A percentile compares a stretch with the other conserved stretches of the same genome.
Conservation (phyloP, 2,888 invertebrate genomes). For the Rapana venosa region DNA sequence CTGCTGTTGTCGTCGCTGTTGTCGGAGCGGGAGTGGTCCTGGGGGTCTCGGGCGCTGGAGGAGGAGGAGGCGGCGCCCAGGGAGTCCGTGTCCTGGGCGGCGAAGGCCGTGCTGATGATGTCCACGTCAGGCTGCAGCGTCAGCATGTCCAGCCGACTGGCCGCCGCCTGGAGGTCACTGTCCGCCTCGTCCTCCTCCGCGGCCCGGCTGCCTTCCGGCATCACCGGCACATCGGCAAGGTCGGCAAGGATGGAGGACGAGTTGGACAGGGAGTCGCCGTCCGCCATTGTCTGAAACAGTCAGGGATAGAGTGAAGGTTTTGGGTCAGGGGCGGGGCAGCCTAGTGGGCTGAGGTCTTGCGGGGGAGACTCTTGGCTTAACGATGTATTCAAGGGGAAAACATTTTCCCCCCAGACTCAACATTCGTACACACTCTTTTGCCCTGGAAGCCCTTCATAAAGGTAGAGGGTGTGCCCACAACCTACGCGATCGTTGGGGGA, state of each 20-base stretch:
- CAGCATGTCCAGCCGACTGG: constrained; percentile 37
- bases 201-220: background rate
- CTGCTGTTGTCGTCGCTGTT: constrained; percentile 16
- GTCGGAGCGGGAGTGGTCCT: constrained; percentile 26
- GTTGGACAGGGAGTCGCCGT: constrained; percentile 37
- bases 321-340: too few species aligned
- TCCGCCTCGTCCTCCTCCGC: constrained; percentile 39
- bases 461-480: too few species aligned
- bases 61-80: constrained; percentile 47
- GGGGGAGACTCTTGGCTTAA: too few species aligned
- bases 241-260: constrained; percentile 26
- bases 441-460: too few species aligned
- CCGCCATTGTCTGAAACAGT: constrained; percentile 28
- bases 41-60: constrained; percentile 33
- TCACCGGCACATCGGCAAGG: constrained; percentile 8
- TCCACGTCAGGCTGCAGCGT: constrained; percentile 47
- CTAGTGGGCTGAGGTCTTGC: too few species aligned
- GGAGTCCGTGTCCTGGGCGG: constrained; percentile 44
- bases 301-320: too few species aligned
- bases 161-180: constrained; percentile 40
- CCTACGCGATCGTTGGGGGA: too few species aligned
- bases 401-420: too few species aligned
- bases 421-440: too few species aligned
- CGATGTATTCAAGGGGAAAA: too few species aligned
- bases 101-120: constrained; percentile 36